phyloP scores from a whole-genome alignment of 2,113 vertebrate species.

The Grus americana region DNA sequence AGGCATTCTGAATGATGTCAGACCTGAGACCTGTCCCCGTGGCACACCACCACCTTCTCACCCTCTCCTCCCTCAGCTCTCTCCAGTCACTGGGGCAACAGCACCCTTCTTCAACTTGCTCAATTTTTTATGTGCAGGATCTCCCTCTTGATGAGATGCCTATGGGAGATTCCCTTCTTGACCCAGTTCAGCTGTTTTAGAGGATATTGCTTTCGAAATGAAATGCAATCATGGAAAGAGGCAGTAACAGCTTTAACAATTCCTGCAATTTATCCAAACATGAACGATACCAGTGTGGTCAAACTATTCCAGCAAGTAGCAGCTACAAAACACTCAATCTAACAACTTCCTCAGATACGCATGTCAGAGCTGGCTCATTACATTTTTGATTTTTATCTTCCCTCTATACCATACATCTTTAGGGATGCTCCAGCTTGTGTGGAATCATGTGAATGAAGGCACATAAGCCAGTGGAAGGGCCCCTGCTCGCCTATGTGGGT shows the following conservation, averaged over 20 bases:
- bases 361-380: neutral
- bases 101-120: rapidly evolving
- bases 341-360: neutral
- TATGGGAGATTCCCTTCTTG: neutral
- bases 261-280: neutral
- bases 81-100: too few relatives aligned
- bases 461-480: neutral
- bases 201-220: neutral
- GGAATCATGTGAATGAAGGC: rapidly evolving
- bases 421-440: neutral
- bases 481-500: neutral
- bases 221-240: neutral
- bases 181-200: neutral
- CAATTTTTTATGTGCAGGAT: rapidly evolving
- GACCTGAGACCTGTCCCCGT: neutral
- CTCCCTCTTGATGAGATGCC: neutral
- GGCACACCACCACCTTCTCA: neutral
- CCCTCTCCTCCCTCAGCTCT: neutral
- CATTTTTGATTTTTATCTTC: neutral
- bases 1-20: neutral
- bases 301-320: neutral
- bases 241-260: neutral
- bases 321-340: neutral
- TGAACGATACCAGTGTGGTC: rapidly evolving
- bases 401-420: neutral